A percentile compares a stretch with the other conserved stretches of the same genome.
phyloP scores from a whole-genome alignment of 1,140 invertebrate genomes.

The Drosophila littoralis region DNA sequence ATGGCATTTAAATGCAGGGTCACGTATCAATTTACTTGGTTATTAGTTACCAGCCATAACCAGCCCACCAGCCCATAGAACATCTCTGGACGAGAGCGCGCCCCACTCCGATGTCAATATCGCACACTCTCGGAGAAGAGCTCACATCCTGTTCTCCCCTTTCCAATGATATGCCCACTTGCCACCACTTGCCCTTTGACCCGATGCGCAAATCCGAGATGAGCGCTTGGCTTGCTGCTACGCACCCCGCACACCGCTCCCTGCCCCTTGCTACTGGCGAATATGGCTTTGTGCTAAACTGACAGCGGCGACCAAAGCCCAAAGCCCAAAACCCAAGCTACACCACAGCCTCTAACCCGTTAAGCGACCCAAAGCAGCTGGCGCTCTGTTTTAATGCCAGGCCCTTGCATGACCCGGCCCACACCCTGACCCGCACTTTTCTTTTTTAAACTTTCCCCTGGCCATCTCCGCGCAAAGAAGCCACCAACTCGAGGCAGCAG shows the following conservation, averaged over 20 bases:
- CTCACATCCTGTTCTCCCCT: conserved; percentile 26
- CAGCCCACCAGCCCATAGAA: conserved; percentile 3
- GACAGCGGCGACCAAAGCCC: conserved; percentile 54
- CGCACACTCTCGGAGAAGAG: conserved; percentile 18
- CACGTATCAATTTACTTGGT: conserved; percentile 83
- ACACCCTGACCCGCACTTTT: conserved; percentile 45
- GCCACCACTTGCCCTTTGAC: conserved; percentile 72
- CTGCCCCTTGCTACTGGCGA: conserved; percentile 34
- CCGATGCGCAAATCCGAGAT: conserved; percentile 75
- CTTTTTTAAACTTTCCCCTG: conserved; percentile 61
- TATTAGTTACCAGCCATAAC: conserved; percentile 77
- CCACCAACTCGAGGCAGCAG: conserved; percentile 12
- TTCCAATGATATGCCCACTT: conserved; percentile 46
- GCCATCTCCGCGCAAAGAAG: conserved; percentile 23
- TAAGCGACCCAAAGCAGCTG: conserved; percentile 30
- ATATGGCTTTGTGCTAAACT: conserved; percentile 80
- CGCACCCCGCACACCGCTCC: background rate
- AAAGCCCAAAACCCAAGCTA: conserved; percentile 11
- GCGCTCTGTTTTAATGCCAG: conserved; percentile 26
- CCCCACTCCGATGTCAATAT: conserved; percentile 33
- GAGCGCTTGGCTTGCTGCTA: conserved; percentile 68
- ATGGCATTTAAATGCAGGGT: conserved; percentile 83
- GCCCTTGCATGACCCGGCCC: conserved; percentile 18
- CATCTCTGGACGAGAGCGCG: background rate
- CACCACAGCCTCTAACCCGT: conserved; percentile 15